Evolutionary conservation across 2,113 vertebrate genomes (phyloP), one percentile per base, ranked within the genome.

Genomic region (Dicaeum eximium): DNA sequence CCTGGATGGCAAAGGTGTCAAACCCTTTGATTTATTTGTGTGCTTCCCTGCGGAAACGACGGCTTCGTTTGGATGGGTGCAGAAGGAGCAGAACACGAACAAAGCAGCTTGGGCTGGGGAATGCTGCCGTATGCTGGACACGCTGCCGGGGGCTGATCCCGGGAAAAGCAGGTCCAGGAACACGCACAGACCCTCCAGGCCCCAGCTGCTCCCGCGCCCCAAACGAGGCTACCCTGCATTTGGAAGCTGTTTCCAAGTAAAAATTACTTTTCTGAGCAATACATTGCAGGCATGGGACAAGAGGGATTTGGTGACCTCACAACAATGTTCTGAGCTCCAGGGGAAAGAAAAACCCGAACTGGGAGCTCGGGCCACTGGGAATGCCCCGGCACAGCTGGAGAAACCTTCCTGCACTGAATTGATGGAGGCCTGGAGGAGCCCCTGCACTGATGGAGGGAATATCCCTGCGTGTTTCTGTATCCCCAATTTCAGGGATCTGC

Each of bases 361-460:
- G 47, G 58, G 66, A 86, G 11, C 54, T 86, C 0, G 0, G 6
- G 37, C 4, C 0, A 0, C 47, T 27, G 75, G 53, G 72, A 74
- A n/a, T 1, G 4, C 7, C 42, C 11, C 0, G 0, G 48, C 25
- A 47, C 13, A 53, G 65, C 56, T 60, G 61, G 38, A 42, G 78
- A 74, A 84, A 66, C 9, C 16, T 47, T 2, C 0, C 18, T 35
- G 60, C 22, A 12, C 24, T 10, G 35, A 47, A 6, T 1, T 44
- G 50, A 20, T 12, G 65, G 65, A n/a, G 65, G 35, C 12, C 9
- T 40, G 62, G 45, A 48, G 24, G 7, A 35, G 8, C 21, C 22
- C 22, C 13, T 23, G 65, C 25, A 11, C 37, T 1, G 0, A 3
- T 5, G 28, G 13, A 47, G 15, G 33, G 15, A 42, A 47, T 6